These are phyloP conservation scores for Ceratoteleas bidentatus DNA, from an alignment of 1,140 invertebrate species.

Conservation along the genomic window DNA sequence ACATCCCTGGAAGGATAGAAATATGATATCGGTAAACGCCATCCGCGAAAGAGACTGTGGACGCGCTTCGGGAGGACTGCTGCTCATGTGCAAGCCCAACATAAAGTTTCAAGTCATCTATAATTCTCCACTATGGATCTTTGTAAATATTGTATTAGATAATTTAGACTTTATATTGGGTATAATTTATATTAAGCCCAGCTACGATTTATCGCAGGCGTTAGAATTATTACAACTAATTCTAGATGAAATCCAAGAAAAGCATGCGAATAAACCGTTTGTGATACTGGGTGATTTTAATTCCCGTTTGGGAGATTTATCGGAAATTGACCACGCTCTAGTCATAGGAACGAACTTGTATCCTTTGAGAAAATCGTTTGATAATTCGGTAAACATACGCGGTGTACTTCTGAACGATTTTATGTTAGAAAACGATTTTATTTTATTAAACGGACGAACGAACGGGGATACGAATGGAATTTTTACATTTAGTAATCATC, in stretches of 20 bases:
- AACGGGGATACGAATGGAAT: not conserved
- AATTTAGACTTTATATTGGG: conserved; percentile 8
- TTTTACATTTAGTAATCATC: conserved; percentile 1
- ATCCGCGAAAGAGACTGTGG: not conserved
- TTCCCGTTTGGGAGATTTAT: conserved; percentile 7
- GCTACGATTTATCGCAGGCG: not conserved
- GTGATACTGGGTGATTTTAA: conserved; percentile 42
- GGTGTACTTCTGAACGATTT: conserved; percentile 26
- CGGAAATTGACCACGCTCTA: conserved; percentile 1
- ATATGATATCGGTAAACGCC: not conserved
- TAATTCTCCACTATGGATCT: not conserved
- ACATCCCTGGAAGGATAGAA: not conserved
- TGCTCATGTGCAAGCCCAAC: not conserved
- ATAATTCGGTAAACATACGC: conserved; percentile 12
- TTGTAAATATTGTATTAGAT: not conserved
- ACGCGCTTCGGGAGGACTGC: conserved; percentile 8
- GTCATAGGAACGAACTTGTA: conserved; percentile 5
- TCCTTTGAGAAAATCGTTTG: conserved; percentile 15
- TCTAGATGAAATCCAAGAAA: not conserved
- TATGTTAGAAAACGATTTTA: conserved; percentile 2
- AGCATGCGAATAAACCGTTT: conserved; percentile 6
- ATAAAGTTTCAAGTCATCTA: not conserved
- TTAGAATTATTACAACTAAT: conserved; percentile 5
- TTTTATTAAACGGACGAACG: not conserved
- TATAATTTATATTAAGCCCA: conserved; percentile 18